A percentile compares a stretch with the other conserved stretches of the same genome.
phyloP scores from a whole-genome alignment of 1,140 invertebrate genomes.

The Drosophila simulans region DNA sequence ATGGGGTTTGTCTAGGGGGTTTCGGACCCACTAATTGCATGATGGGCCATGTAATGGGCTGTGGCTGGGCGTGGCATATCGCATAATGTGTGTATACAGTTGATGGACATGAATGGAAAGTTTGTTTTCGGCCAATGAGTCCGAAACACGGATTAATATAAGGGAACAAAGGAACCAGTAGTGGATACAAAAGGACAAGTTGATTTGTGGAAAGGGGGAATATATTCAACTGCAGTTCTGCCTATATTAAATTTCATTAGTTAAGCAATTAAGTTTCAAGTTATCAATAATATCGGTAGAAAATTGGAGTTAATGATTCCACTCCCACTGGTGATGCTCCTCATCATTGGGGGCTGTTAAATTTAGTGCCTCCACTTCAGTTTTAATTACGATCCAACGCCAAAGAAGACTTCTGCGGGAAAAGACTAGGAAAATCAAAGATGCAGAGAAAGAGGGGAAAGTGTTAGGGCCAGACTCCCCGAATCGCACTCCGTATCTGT shows the following conservation, averaged over 20 bases:
- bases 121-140: slow-evolving; percentile 45
- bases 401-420: slow-evolving; percentile 16
- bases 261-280: too few relatives aligned
- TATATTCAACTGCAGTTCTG: too few relatives aligned
- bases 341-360: slow-evolving; percentile 75
- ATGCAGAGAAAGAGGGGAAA: neutral
- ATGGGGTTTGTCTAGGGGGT: slow-evolving; percentile 1
- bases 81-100: slow-evolving; percentile 54
- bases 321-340: slow-evolving; percentile 3
- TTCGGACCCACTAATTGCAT: slow-evolving; percentile 47
- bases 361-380: slow-evolving; percentile 82
- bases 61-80: slow-evolving; percentile 57
- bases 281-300: too few relatives aligned
- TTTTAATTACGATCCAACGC: slow-evolving; percentile 69
- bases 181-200: neutral
- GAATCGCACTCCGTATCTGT: slow-evolving; percentile 62
- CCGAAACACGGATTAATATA: slow-evolving; percentile 38
- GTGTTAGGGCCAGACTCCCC: slow-evolving; percentile 25
- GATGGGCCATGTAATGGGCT: slow-evolving; percentile 47
- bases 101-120: slow-evolving; percentile 49
- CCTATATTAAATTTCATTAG: too few relatives aligned
- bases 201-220: neutral
- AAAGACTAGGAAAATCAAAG: slow-evolving; percentile 16
- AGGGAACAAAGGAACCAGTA: slow-evolving; percentile 31
- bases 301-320: neutral